These are phyloP conservation scores for Leptestheria dahalacensis DNA, from an alignment of 1,140 invertebrate genomes.

Conservation along the genomic window DNA sequence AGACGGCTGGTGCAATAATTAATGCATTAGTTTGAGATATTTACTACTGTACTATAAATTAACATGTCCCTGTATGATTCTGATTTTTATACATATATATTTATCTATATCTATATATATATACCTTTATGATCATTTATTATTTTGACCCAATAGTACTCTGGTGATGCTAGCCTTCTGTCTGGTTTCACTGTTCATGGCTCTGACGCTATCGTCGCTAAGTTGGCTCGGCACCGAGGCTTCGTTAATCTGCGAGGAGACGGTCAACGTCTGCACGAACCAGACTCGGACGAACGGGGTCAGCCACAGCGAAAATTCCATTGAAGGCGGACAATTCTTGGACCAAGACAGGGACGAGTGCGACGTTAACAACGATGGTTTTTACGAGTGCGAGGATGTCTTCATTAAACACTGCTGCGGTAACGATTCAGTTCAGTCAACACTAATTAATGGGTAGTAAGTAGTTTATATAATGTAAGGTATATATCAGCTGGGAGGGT, in stretches of 20 bases:
- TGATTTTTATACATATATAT: neutral
- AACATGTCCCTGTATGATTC: neutral
- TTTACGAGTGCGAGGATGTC: neutral
- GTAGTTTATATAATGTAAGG: too few relatives aligned
- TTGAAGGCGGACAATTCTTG: neutral
- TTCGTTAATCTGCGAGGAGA: constrained; percentile 6
- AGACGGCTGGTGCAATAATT: too few relatives aligned
- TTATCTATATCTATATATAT: too few relatives aligned
- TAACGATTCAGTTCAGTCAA: too few relatives aligned
- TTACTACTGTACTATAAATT: neutral
- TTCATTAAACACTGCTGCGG: neutral
- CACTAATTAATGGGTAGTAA: too few relatives aligned
- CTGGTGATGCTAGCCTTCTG: constrained; percentile 10
- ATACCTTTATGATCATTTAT: neutral
- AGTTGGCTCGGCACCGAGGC: constrained; percentile 16
- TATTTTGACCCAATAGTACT: neutral
- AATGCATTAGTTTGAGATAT: too few relatives aligned
- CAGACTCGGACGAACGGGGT: neutral
- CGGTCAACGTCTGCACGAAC: neutral
- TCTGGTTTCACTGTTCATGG: constrained; percentile 15
- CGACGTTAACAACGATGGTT: neutral
- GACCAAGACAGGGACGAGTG: neutral
- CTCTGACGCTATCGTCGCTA: constrained; percentile 14
- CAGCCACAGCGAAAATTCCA: neutral
- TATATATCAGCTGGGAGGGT: too few relatives aligned